A percentile compares a stretch with the other conserved stretches of the same genome.
These are phyloP conservation scores for Rhea americana DNA, from an alignment of 2,113 vertebrate species.

Conservation along the genomic window DNA sequence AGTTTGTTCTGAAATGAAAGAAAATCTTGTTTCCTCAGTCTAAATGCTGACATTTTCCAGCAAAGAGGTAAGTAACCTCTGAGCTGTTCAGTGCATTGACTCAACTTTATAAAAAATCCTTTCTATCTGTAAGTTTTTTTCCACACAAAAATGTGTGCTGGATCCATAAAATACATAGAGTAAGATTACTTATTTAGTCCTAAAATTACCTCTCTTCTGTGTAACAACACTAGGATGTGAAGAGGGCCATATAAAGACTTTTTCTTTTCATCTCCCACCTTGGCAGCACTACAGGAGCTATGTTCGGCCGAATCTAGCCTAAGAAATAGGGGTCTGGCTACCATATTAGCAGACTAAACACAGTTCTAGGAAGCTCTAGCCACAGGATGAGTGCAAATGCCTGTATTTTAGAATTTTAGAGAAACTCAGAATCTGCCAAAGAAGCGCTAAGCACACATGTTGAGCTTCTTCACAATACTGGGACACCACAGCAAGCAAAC, in stretches of 20 bases:
- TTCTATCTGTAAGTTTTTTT: background rate
- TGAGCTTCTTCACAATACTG: background rate
- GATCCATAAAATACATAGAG: slow-evolving; percentile 36
- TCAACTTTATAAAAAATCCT: background rate
- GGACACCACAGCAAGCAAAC: background rate
- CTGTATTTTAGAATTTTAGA: background rate
- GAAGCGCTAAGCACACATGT: background rate
- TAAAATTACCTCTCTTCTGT: background rate
- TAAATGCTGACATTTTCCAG: slow-evolving; percentile 24
- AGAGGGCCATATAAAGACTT: background rate
- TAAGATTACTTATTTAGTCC: slow-evolving; percentile 45
- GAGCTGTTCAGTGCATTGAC: background rate
- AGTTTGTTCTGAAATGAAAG: slow-evolving; percentile 18
- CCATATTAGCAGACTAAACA: background rate
- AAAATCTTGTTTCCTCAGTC: background rate
- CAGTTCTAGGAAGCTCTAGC: background rate
- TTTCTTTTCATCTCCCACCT: background rate
- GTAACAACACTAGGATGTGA: background rate
- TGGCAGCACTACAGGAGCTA: background rate
- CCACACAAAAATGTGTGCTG: background rate
- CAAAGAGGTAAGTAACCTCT: slow-evolving; percentile 9
- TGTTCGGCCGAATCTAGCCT: background rate
- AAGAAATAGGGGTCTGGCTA: background rate
- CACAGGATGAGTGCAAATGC: background rate
- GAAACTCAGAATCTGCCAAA: background rate